phyloP scores from a whole-genome alignment of 2,113 vertebrate genomes.

The Myrmecophaga tridactyla region DNA sequence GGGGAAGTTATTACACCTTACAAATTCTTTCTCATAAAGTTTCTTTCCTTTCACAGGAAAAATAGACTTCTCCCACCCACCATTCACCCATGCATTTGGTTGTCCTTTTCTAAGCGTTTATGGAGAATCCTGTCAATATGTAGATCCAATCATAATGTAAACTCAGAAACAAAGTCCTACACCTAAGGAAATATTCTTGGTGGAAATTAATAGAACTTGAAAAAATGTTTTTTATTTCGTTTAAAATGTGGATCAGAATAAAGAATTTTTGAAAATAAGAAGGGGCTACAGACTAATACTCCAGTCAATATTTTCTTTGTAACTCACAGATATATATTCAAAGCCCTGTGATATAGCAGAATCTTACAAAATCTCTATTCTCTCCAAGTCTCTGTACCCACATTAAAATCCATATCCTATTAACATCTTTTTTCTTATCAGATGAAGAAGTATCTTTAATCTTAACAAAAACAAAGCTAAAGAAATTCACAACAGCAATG shows the following conservation, averaged over 20 bases:
- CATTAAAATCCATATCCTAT: background rate
- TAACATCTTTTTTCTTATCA: conserved; percentile 27
- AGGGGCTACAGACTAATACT: background rate
- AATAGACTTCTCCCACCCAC: background rate
- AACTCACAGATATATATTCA: background rate
- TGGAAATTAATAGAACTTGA: conserved; percentile 23
- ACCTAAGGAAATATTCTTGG: conserved; percentile 6
- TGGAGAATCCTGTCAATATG: background rate
- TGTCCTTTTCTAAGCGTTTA: background rate
- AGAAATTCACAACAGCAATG: background rate
- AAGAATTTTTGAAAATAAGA: conserved; percentile 58
- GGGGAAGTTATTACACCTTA: background rate
- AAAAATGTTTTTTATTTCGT: background rate
- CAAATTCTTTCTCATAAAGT: background rate
- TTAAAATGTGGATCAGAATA: conserved; percentile 43
- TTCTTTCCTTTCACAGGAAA: background rate
- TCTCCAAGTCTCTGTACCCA: background rate
- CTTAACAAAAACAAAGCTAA: conserved; percentile 15
- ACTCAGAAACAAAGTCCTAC: background rate
- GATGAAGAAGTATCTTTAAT: background rate
- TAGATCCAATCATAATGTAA: background rate
- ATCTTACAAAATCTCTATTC: conserved; percentile 40
- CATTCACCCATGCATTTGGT: background rate
- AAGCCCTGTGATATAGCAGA: conserved; percentile 1
- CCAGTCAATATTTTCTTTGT: conserved; percentile 17